phyloP scores from a whole-genome alignment of 1,140 invertebrate species.

The Drosophila pseudoananassae region DNA sequence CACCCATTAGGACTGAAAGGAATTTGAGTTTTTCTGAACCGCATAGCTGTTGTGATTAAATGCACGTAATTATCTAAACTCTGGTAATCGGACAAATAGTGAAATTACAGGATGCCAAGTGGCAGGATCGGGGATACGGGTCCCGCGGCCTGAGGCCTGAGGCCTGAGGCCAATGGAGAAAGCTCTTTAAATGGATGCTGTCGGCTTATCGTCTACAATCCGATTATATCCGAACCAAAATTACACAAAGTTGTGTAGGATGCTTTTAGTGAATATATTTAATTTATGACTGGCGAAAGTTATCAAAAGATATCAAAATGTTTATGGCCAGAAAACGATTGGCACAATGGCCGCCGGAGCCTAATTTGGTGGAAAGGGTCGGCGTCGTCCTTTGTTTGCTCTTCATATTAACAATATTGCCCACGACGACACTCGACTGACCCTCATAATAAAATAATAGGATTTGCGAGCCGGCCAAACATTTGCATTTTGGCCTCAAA shows the following conservation, averaged over 20 bases:
- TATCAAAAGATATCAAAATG: slow-evolving; percentile 43
- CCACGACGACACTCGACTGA: slow-evolving; percentile 49
- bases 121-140: not conserved
- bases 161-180: not conserved
- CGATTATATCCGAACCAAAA: slow-evolving; percentile 23
- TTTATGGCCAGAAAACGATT: slow-evolving; percentile 21
- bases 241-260: slow-evolving; percentile 19
- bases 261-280: slow-evolving; percentile 24
- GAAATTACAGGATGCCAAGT: slow-evolving; percentile 15
- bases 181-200: slow-evolving; percentile 32
- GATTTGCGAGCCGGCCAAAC: slow-evolving; percentile 51
- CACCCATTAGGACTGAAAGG: slow-evolving; percentile 6
- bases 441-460: slow-evolving; percentile 63
- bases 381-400: slow-evolving; percentile 44
- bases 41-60: slow-evolving; percentile 60
- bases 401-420: slow-evolving; percentile 58
- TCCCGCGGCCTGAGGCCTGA: too few relatives aligned
- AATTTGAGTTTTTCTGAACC: slow-evolving; percentile 31
- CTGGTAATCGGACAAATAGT: slow-evolving; percentile 29
- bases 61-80: slow-evolving; percentile 55
- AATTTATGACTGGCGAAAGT: slow-evolving; percentile 34
- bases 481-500: slow-evolving; percentile 62
- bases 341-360: slow-evolving; percentile 7
- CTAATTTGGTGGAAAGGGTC: not conserved
- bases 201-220: slow-evolving; percentile 30